Evolutionary conservation across 1,140 invertebrate genomes (phyloP), one percentile per base, ranked within the genome.

Genomic region (Phymorhynchus buccinoides): DNA sequence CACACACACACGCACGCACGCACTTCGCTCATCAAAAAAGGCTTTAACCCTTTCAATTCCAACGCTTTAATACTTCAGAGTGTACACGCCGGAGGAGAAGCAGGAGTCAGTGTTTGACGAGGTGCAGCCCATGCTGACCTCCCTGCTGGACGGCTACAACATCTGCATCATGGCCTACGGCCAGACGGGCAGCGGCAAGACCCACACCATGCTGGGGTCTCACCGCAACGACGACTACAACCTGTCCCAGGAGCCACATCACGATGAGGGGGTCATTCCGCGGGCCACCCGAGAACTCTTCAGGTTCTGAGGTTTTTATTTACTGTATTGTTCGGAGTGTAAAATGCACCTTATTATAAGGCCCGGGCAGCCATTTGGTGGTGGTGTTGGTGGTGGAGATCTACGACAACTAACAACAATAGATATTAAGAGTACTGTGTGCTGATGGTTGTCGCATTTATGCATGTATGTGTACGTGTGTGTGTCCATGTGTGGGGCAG

Each of bases 151-250:
- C 90, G 92, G 92, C n/a, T 92, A 92, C 84, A 92, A 92, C 83
- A 98, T 99, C 84, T 99, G 99, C 87, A 99, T 99, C 92, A 99
- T 99, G 95, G 99, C 99, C 39, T 99, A 99, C 94, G 98, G 99
- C 84, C 99, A 99, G 94, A 99, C 98, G 44, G 99, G 98, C 87
- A 99, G 98, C 88, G 99, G 99, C 92, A 99, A 99, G 95, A 99
- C 99, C 87, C 98, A 99, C 94, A 99, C 99, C 48, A 99, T 99
- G 98, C 96, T 99, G 93, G 97, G 96, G 68, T 91, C 90, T 85
- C 91, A 92, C 75, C 89, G 89, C 62, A 90, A 92, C 88, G 91
- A 92, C 22, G 90, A 91, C 35, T 91, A 92, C 80, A 89, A 90
- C 86, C 88, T 88, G 1, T 85, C 87, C 41, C 85, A 86, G 56